Conservation (phyloP, 2,888 invertebrate genomes). For the Augochlorella aurata region DNA sequence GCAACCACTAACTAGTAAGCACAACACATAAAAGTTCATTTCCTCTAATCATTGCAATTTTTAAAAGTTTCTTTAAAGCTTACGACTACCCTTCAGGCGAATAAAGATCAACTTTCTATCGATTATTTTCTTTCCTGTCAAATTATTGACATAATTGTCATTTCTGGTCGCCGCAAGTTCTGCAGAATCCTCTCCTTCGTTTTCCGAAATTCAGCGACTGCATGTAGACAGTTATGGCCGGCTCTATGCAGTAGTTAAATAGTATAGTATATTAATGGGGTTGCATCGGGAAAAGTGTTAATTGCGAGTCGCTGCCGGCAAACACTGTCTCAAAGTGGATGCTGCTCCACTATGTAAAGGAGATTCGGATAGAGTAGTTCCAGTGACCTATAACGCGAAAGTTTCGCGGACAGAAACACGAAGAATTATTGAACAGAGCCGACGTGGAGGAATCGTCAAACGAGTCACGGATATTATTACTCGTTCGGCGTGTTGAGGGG, state of each 20-base stretch:
- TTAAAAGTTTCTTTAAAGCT: too few relatives aligned
- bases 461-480: slow-evolving; percentile 18
- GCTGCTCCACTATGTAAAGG: neutral
- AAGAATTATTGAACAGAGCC: slow-evolving; percentile 8
- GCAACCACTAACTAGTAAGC: too few relatives aligned
- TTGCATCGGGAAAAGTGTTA: neutral
- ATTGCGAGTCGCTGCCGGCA: neutral
- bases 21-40: too few relatives aligned
- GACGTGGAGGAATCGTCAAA: neutral
- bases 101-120: too few relatives aligned
- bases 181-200: too few relatives aligned
- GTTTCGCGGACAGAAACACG: neutral
- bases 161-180: too few relatives aligned
- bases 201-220: neutral
- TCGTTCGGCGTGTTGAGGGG: slow-evolving; percentile 40
- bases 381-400: slow-evolving; percentile 9
- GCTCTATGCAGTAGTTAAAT: neutral
- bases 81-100: too few relatives aligned
- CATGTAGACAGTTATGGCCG: neutral
- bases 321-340: neutral
- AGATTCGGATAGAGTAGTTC: neutral
- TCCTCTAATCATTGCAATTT: too few relatives aligned
- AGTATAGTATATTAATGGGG: neutral
- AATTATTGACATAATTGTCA: too few relatives aligned
- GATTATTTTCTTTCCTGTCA: too few relatives aligned